Percentiles rank a stretch among this genome's conserved stretches.
Conservation (phyloP, 2,113 vertebrate species). For the Trochalopteron elliotii region DNA sequence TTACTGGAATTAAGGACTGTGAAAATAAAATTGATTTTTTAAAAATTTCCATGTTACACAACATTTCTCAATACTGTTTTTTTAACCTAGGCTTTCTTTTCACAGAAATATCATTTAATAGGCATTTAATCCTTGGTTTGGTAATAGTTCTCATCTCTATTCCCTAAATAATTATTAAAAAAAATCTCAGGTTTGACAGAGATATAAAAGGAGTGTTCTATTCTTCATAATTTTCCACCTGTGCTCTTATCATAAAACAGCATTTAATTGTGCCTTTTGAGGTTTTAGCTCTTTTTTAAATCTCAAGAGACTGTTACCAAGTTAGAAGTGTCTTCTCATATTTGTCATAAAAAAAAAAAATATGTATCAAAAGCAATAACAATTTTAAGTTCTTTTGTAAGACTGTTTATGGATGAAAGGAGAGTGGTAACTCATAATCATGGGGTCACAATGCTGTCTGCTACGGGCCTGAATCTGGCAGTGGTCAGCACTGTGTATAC, state of each 20-base stretch:
- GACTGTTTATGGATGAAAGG: background rate
- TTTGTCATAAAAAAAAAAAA: background rate
- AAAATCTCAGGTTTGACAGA: background rate
- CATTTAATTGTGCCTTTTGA: background rate
- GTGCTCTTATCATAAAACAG: background rate
- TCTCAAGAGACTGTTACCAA: background rate
- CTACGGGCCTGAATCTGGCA: background rate
- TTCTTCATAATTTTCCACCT: background rate
- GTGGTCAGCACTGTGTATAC: background rate
- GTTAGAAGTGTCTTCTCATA: background rate
- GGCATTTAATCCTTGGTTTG: background rate
- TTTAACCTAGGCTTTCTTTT: background rate
- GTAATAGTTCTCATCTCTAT: background rate
- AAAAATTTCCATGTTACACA: background rate
- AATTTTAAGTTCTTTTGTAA: background rate
- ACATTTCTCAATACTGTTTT: background rate
- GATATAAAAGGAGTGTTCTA: background rate
- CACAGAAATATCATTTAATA: background rate
- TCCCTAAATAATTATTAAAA: background rate
- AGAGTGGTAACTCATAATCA: background rate
- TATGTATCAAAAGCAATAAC: background rate
- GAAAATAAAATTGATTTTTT: slow-evolving; percentile 7
- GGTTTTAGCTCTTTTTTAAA: background rate
- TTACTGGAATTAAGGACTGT: slow-evolving; percentile 38
- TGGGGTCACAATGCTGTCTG: background rate